Conservation (phyloP, 2,113 vertebrate species). For the Plestiodon gilberti region DNA sequence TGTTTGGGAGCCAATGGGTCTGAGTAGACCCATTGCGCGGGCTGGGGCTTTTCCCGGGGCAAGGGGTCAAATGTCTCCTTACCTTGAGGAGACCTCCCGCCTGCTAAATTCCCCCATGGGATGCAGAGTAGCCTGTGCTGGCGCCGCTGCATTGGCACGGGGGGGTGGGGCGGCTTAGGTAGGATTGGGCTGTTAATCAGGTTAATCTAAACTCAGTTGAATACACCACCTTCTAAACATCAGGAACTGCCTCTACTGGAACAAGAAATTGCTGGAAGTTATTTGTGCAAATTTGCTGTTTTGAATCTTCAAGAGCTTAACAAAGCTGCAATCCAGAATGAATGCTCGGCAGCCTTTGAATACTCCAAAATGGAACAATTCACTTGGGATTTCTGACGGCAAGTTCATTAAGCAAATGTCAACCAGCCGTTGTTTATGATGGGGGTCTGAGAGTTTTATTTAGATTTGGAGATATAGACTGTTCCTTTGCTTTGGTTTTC, state of each 20-base stretch:
- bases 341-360: background rate
- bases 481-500: background rate
- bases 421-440: background rate
- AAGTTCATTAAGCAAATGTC: background rate
- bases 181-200: too few relatives aligned
- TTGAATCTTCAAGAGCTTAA: too few relatives aligned
- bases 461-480: background rate
- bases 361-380: background rate
- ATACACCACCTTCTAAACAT: background rate
- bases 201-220: too few relatives aligned
- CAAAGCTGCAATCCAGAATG: background rate
- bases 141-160: too few relatives aligned
- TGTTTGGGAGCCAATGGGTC: too few relatives aligned
- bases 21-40: too few relatives aligned
- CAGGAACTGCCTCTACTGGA: background rate
- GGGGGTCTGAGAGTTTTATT: background rate
- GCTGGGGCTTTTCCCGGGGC: too few relatives aligned
- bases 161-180: too few relatives aligned
- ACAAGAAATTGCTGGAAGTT: background rate
- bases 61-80: too few relatives aligned
- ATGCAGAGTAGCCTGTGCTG: too few relatives aligned
- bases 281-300: background rate
- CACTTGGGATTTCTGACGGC: background rate
- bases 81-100: too few relatives aligned
- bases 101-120: too few relatives aligned